A percentile compares a stretch with the other conserved stretches of the same genome.
Conservation (phyloP, 2,888 invertebrate species). For the Chloromyia formosa region DNA sequence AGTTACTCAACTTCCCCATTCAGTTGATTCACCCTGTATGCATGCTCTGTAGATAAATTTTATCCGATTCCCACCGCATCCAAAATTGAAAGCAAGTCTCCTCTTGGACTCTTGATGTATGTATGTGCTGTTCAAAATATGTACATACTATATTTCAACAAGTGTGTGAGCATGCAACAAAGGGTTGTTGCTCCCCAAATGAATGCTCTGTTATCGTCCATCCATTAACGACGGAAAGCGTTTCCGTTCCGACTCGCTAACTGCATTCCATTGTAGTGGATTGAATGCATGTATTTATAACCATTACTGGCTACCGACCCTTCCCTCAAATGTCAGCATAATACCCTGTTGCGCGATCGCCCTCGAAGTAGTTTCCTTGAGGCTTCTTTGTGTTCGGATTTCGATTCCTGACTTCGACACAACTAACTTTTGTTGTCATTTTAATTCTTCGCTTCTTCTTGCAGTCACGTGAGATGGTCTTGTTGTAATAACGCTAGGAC, state of each 20-base stretch:
- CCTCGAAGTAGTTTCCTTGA: conserved; percentile 3
- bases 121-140: too few relatives aligned
- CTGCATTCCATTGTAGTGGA: conserved; percentile 13
- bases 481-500: background rate
- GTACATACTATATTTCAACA: conserved; percentile 31
- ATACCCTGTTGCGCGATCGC: background rate
- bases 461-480: background rate
- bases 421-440: conserved; percentile 31
- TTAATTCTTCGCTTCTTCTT: conserved; percentile 12
- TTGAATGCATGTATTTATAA: background rate
- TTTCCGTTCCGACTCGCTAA: conserved; percentile 43
- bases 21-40: too few relatives aligned
- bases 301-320: conserved; percentile 28
- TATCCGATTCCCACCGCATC: too few relatives aligned
- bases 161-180: conserved; percentile 29
- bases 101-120: too few relatives aligned
- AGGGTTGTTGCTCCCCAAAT: conserved; percentile 41
- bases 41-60: too few relatives aligned
- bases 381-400: conserved; percentile 18
- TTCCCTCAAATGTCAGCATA: conserved; percentile 4
- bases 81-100: too few relatives aligned
- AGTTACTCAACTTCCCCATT: too few relatives aligned
- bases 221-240: conserved; percentile 40
- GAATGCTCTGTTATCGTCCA: conserved; percentile 5
- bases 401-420: conserved; percentile 2